Evolutionary conservation across 2,113 vertebrate genomes (phyloP).

Genomic region (Prolemur simus): DNA sequence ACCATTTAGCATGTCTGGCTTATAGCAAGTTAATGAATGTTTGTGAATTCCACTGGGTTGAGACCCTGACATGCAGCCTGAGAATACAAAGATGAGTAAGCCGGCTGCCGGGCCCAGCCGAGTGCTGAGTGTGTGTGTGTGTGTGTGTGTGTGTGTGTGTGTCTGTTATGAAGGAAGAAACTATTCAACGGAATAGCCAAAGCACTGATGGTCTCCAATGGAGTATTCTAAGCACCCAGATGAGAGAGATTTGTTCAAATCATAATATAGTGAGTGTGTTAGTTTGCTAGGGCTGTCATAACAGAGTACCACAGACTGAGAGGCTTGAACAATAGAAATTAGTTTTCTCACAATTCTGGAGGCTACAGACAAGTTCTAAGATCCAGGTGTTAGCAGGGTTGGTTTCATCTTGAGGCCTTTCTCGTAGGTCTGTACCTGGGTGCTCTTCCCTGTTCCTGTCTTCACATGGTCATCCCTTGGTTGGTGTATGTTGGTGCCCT

Average conservation of each 20-base stretch:
- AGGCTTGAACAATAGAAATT: not conserved
- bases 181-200: not conserved
- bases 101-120: not conserved
- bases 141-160: not conserved
- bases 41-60: conserved; percentile 23
- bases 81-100: not conserved
- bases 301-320: not conserved
- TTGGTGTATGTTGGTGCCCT: not conserved
- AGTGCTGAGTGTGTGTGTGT: not conserved
- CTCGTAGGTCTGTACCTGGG: not conserved
- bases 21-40: conserved; percentile 38
- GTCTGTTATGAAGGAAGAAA: not conserved
- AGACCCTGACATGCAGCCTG: not conserved
- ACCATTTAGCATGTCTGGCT: not conserved
- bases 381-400: not conserved
- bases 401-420: not conserved
- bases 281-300: not conserved
- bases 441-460: not conserved
- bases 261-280: not conserved
- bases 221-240: not conserved
- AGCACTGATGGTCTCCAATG: not conserved
- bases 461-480: not conserved
- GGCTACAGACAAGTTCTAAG: not conserved
- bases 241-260: not conserved
- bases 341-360: not conserved